phyloP scores from a whole-genome alignment of 2,888 invertebrate species.

The Zygothrica quintamaculata region DNA sequence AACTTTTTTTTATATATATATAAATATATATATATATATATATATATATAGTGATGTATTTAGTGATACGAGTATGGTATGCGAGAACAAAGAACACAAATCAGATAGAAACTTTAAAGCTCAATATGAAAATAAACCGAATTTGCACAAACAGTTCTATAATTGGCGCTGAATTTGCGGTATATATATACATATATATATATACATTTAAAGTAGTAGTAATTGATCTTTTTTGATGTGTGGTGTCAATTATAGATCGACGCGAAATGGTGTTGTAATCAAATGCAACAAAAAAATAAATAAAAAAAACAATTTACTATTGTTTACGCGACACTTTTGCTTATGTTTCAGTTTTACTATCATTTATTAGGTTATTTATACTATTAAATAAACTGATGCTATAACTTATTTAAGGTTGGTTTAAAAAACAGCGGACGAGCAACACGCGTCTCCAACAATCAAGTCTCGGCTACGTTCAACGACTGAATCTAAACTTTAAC shows the following conservation, averaged over 20 bases:
- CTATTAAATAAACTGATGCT: constrained; percentile 12
- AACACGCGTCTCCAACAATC: constrained; percentile 13
- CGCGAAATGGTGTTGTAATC: constrained; percentile 17
- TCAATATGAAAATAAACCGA: constrained; percentile 2
- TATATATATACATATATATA: constrained; percentile 18
- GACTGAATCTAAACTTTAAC: constrained; percentile 31
- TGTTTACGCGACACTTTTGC: background rate
- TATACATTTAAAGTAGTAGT: constrained; percentile 26
- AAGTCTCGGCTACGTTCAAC: constrained; percentile 30
- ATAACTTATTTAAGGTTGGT: background rate
- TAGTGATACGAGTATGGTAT: background rate
- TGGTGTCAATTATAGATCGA: constrained; percentile 13
- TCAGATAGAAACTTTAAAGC: constrained; percentile 20
- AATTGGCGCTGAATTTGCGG: constrained; percentile 44
- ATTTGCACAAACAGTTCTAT: constrained; percentile 22
- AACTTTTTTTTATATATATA: constrained; percentile 34
- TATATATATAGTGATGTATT: constrained; percentile 31
- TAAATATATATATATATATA: too few species aligned
- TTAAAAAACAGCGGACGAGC: background rate
- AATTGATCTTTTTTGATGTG: constrained; percentile 20
- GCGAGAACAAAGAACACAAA: constrained; percentile 32
- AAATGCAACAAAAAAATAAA: constrained; percentile 1
- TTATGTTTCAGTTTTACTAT: constrained; percentile 9
- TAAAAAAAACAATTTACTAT: constrained; percentile 4
- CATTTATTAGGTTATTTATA: background rate